Percentiles rank a stretch among this genome's conserved stretches.
Evolutionary conservation across 64 coral and sea anemone species (phyloP).

Genomic region (Acropora tenuis): DNA sequence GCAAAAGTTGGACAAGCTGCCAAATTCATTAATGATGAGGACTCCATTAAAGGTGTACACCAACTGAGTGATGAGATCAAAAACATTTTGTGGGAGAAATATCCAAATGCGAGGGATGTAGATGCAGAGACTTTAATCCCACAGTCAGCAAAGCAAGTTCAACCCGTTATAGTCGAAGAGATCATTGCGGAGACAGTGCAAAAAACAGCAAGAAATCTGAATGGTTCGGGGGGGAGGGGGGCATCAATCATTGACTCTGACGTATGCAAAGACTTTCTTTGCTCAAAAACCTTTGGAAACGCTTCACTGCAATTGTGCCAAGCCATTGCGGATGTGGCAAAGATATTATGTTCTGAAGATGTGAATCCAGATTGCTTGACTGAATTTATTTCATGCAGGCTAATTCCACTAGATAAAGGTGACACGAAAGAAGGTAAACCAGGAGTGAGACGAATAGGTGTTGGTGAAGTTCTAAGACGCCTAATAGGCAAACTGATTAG

Average conservation of each 20-base stretch:
- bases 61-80: constrained; percentile 13
- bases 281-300: constrained; percentile 5
- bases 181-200: background rate
- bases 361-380: background rate
- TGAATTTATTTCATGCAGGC: no score
- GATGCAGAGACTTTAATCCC: constrained; percentile 8
- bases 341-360: constrained; percentile 14
- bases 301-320: constrained; percentile 10
- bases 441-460: background rate
- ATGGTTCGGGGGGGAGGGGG: no score
- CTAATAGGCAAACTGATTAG: no score
- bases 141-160: constrained; percentile 1
- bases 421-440: constrained; percentile 12
- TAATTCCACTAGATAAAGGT: constrained; percentile 2
- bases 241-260: background rate
- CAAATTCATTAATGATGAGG: constrained; percentile 11
- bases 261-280: background rate
- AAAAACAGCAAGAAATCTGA: background rate
- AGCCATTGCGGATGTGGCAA: constrained; percentile 8
- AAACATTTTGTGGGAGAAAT: constrained; percentile 8
- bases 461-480: no score
- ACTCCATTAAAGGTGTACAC: constrained; percentile 5
- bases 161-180: constrained; percentile 3
- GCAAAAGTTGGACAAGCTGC: constrained; percentile 3
- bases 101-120: constrained; percentile 1